phyloP scores from a whole-genome alignment of 2,113 vertebrate genomes.

The Mastomys natalensis region DNA sequence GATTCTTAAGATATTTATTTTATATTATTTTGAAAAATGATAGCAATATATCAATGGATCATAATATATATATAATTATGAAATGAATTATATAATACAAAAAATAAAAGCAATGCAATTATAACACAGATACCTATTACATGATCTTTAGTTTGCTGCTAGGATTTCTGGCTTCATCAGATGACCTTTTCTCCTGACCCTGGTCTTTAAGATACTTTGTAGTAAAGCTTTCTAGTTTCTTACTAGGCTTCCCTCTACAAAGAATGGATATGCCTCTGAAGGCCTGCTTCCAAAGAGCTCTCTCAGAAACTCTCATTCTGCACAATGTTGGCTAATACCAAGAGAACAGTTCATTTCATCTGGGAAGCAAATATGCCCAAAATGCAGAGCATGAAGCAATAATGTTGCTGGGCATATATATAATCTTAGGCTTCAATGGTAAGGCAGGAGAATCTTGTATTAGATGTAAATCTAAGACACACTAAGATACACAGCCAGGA shows the following conservation, averaged over 20 bases:
- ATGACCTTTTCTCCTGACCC: background rate
- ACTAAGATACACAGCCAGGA: background rate
- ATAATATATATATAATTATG: background rate
- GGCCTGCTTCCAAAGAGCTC: background rate
- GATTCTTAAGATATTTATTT: background rate
- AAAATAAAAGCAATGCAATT: slow-evolving; percentile 4
- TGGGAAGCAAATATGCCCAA: background rate
- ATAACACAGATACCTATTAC: background rate
- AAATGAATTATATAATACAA: background rate
- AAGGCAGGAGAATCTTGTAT: background rate
- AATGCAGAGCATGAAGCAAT: background rate
- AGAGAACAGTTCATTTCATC: background rate
- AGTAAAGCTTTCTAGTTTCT: background rate
- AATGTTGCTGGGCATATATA: background rate
- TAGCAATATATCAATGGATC: background rate
- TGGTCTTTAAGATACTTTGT: background rate
- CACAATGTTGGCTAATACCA: background rate
- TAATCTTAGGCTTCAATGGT: background rate
- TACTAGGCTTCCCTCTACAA: background rate
- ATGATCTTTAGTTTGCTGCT: background rate
- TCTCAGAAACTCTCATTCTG: background rate
- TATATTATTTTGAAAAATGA: slow-evolving; percentile 38
- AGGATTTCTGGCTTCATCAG: background rate
- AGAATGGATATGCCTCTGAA: background rate
- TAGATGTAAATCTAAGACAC: background rate